These are phyloP conservation scores for Meandrusa payeni DNA, from an alignment of 2,888 invertebrate species.

Conservation along the genomic window DNA sequence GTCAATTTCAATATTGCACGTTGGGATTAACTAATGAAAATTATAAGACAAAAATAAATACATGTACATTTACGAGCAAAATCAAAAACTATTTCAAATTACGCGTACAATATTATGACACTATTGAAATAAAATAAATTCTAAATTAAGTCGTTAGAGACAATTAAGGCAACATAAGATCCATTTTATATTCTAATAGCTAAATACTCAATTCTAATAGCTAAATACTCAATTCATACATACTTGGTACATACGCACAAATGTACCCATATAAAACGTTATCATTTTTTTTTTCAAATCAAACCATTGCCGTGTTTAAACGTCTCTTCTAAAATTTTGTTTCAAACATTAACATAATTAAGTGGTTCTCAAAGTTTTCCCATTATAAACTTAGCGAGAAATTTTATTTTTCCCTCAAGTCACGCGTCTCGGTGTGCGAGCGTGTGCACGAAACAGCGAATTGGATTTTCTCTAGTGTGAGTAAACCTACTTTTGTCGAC, in stretches of 20 bases:
- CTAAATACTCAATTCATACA: no score
- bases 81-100: no score
- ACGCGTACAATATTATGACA: no score
- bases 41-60: no score
- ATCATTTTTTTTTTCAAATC: constrained; percentile 48
- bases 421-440: constrained; percentile 70
- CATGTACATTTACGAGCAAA: no score
- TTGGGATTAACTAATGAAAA: no score
- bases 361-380: constrained; percentile 82
- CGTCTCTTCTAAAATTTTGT: constrained; percentile 79
- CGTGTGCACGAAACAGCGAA: constrained; percentile 71
- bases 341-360: constrained; percentile 82
- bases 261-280: constrained; percentile 3
- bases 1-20: no score
- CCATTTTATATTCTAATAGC: no score
- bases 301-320: constrained; percentile 75
- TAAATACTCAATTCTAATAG: no score
- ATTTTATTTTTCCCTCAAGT: constrained; percentile 82
- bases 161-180: no score
- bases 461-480: constrained; percentile 77
- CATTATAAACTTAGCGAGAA: constrained; percentile 82
- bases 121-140: no score
- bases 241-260: not conserved
- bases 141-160: no score
- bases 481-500: constrained; percentile 78